Base-by-base conservation (phyloP, 2,888 invertebrate genomes). In the Clitarchus hookeri region DNA sequence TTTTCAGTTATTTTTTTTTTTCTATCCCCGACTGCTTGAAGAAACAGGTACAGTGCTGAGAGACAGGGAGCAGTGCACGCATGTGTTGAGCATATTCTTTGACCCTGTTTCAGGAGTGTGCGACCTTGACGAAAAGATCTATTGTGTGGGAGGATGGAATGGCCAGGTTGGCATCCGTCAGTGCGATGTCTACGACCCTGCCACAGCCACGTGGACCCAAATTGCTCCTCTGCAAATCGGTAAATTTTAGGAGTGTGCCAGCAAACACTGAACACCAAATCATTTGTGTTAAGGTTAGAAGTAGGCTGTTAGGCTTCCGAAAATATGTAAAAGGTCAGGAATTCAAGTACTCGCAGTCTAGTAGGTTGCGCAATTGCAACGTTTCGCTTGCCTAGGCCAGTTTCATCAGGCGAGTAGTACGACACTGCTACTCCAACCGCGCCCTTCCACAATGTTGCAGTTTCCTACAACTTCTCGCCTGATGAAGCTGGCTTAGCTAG, bases 71-170 rank as follows among this genome's bases (percentile, higher is more conserved):
- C 0, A 23, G n/a, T n/a, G n/a, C 23, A 65, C 19, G 65, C 65
- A 19, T n/a, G 26, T 36, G 12, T 36, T 82, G 27, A 82, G 82
- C 27, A n/a, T 9, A 36, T 11, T 23, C 3, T 82, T 23, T 82
- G 36, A 12, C 79, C 27, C 6, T 82, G 44, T 85, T 77, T 77
- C 90, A 91, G 95, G 95, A 85, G 94, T 95, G 83, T 94, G 95
- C 88, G 93, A 93, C 89, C 91, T 95, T 88, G 93, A 94, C 87
- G 94, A 93, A 44, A 93, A 93, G 88, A 92, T 97, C 89, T 96
- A 95, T 92, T 95, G 96, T 90, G 93, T 97, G 87, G 97, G 97
- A 78, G 97, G 97, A 44, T 96, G 96, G 95, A 93, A 94, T 89
- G 96, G 97, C 85, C 93, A 93, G 89, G 91, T 92, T 90, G 95